Conservation (phyloP, 2,797 vertebrate species). For the Microchirus variegatus region DNA sequence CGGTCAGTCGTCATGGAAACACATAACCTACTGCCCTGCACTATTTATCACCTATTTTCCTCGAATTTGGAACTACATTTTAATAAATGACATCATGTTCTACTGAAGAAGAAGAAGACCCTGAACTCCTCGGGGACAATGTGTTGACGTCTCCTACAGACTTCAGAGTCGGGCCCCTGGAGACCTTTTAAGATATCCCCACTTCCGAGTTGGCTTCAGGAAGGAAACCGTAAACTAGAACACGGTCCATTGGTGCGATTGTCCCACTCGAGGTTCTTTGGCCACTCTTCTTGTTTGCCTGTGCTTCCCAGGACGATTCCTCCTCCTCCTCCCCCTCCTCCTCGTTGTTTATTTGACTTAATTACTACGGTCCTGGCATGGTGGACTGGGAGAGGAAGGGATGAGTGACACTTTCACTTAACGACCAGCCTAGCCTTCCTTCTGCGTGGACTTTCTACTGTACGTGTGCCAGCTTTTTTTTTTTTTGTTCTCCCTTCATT, state of each 20-base stretch:
- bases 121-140: no score
- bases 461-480: conserved; percentile 64
- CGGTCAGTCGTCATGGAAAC: no score
- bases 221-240: no score
- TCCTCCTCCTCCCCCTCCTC: conserved; percentile 27
- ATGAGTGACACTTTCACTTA: conserved; percentile 80
- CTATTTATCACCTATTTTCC: no score
- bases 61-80: no score
- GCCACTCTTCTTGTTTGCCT: conserved; percentile 38
- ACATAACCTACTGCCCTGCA: no score
- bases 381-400: conserved; percentile 46
- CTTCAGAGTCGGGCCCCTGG: no score
- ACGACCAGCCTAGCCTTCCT: conserved; percentile 67
- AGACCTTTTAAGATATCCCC: no score
- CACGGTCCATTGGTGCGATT: conserved; percentile 28
- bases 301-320: conserved; percentile 71
- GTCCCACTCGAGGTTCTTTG: conserved; percentile 20
- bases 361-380: conserved; percentile 70
- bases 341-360: conserved; percentile 81
- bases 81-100: no score
- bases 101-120: no score
- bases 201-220: no score
- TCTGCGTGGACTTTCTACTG: conserved; percentile 47
- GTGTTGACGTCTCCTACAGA: no score
- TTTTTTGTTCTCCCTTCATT: conserved; percentile 52